Evolutionary conservation across 2,797 vertebrate species (phyloP).

Genomic region (Lerista edwardsae): DNA sequence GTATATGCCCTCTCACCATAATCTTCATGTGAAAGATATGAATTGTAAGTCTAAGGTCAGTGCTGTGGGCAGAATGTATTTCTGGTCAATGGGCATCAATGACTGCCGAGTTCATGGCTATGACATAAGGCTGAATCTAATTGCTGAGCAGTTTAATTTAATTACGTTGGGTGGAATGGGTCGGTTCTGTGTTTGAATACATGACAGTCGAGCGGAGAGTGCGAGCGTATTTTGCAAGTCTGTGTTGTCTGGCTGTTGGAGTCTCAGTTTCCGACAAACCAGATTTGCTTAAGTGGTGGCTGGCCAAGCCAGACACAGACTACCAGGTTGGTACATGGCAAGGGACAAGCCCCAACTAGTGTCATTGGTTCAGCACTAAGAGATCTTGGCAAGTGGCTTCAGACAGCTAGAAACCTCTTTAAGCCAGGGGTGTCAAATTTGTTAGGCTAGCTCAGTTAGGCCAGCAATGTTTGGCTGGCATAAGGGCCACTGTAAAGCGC

Average conservation of each 20-base stretch:
- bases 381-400: no score
- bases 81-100: constrained; percentile 6
- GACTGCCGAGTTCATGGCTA: constrained; percentile 41
- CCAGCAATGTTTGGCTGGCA: no score
- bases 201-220: not conserved
- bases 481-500: no score
- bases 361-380: no score
- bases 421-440: no score
- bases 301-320: not conserved
- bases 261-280: not conserved
- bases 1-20: constrained; percentile 56
- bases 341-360: no score
- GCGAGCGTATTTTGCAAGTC: not conserved
- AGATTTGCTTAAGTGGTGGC: not conserved
- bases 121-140: constrained; percentile 18
- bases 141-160: constrained; percentile 30
- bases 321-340: no score
- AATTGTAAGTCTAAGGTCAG: constrained; percentile 53
- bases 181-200: constrained; percentile 12
- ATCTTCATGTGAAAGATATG: constrained; percentile 57
- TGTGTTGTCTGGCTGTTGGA: not conserved
- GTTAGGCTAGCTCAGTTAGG: no score
- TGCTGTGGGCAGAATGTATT: constrained; percentile 38
- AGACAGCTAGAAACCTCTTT: no score
- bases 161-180: constrained; percentile 7